Percentiles rank a stretch among this genome's conserved stretches.
These are phyloP conservation scores for Diplazon laetatorius DNA, from an alignment of 2,888 invertebrate species.

Conservation along the genomic window DNA sequence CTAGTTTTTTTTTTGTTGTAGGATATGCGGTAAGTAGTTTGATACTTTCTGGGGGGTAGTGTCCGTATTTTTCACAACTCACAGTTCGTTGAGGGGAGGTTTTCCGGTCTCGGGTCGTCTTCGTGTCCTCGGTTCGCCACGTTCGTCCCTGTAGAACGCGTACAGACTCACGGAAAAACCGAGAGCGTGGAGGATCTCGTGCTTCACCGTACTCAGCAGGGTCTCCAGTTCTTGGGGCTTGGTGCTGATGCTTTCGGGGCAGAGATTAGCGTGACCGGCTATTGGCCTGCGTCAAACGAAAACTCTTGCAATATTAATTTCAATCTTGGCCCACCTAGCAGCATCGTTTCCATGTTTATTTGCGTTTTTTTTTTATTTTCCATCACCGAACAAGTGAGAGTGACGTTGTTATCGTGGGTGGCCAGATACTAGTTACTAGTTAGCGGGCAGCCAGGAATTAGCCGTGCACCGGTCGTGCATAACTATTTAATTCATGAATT, in stretches of 20 bases:
- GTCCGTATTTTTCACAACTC: too few relatives aligned
- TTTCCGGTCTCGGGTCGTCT: slow-evolving; percentile 93
- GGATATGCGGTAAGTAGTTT: too few relatives aligned
- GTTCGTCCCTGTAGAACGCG: slow-evolving; percentile 96
- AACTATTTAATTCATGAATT: too few relatives aligned
- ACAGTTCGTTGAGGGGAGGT: slow-evolving; percentile 94
- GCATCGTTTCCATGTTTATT: not conserved
- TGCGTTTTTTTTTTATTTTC: slow-evolving; percentile 58
- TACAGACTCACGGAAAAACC: slow-evolving; percentile 98
- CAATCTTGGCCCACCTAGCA: not conserved
- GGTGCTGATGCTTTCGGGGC: slow-evolving; percentile 96
- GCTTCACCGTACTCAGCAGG: slow-evolving; percentile 97
- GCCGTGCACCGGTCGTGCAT: too few relatives aligned
- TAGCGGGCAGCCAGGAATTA: slow-evolving; percentile 8
- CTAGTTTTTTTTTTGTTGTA: too few relatives aligned
- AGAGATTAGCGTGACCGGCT: slow-evolving; percentile 99
- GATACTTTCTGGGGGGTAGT: too few relatives aligned
- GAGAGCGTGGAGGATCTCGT: slow-evolving; percentile 98
- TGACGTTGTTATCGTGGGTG: slow-evolving; percentile 63
- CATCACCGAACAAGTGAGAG: slow-evolving; percentile 55
- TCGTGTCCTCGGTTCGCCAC: slow-evolving; percentile 94
- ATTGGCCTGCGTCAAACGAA: slow-evolving; percentile 89
- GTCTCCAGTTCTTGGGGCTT: slow-evolving; percentile 95
- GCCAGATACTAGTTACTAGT: slow-evolving; percentile 8
- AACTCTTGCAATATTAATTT: slow-evolving; percentile 60